Evolutionary conservation across 2,113 vertebrate genomes (phyloP), one percentile per base, ranked within the genome.

Genomic region (Chiloscyllium plagiosum): DNA sequence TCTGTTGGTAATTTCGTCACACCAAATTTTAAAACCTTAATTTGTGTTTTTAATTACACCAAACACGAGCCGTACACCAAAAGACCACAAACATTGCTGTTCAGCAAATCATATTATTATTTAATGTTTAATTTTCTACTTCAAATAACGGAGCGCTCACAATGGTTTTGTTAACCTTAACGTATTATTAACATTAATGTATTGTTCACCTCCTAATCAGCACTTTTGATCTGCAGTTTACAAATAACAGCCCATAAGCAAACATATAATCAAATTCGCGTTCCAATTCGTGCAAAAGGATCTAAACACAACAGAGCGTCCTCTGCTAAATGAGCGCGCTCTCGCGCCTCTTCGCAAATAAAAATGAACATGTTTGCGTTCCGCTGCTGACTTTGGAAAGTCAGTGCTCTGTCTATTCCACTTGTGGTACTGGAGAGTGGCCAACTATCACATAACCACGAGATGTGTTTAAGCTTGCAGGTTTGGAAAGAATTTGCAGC

Each of bases 191-290:
- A 95, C 94, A 72, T 72, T 72, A 70, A 95, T 70, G 94, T 52
- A 95, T 72, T 72, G 68, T 72, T 95, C 94, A 72, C 94, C 37
- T 72, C 69, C 68, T 72, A 72, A 95, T 95, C 94, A 95, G 69
- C 94, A 72, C 37, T 29, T 95, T 95, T 95, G 69, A 95, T 72
- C 42, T 95, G 93, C 26, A 95, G 93, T 70, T 72, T 72, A 95
- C 94, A 95, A 95, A 95, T 72, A 95, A 95, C 94, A 72, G 93
- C 93, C 93, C 93, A 72, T 95, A 95, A 95, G 68, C 93, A 95
- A 95, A 95, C 93, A 95, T 69, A 72, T 95, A 69, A 95, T 95
- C 93, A 95, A 95, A 95, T 70, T 50, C 68, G 66, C 66, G 93
- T 95, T 70, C 50, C 33, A 50, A 95, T 68, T 66, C 37, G 66